phyloP scores from a whole-genome alignment of 2,797 vertebrate genomes.

The Alfaro cultratus region DNA sequence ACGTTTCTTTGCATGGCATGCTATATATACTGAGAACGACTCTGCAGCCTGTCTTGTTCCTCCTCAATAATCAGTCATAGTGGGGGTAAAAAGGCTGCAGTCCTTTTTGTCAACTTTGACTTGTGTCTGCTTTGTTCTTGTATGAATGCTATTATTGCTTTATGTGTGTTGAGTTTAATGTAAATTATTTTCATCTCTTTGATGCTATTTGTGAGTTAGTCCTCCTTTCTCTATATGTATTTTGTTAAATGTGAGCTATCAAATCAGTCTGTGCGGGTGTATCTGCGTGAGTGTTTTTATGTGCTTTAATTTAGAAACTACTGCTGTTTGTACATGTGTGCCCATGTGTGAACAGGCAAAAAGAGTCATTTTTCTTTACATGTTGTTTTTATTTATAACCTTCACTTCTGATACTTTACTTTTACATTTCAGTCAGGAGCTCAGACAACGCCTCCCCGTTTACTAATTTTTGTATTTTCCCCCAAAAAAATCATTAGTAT shows the following conservation, averaged over 20 bases:
- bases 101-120: conserved; percentile 67
- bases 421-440: conserved; percentile 32
- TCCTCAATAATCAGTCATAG: conserved; percentile 44
- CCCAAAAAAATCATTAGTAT: not conserved
- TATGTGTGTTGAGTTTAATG: conserved; percentile 48
- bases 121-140: conserved; percentile 65
- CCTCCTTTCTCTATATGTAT: conserved; percentile 23
- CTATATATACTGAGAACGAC: conserved; percentile 43
- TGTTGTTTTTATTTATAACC: conserved; percentile 31
- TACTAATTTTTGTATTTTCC: conserved; percentile 1
- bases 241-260: conserved; percentile 40
- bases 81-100: conserved; percentile 54
- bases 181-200: conserved; percentile 49
- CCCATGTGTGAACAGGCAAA: conserved; percentile 25
- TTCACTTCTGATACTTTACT: conserved; percentile 37
- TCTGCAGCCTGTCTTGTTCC: conserved; percentile 46
- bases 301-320: conserved; percentile 23
- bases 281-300: conserved; percentile 40
- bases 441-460: conserved; percentile 29
- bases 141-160: conserved; percentile 71
- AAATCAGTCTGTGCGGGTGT: conserved; percentile 38
- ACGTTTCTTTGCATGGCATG: conserved; percentile 72
- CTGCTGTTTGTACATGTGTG: conserved; percentile 42
- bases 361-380: conserved; percentile 24
- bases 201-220: conserved; percentile 20